Evolutionary conservation across 2,888 invertebrate species (phyloP), one percentile per base, ranked within the genome.

Genomic region (Stenichneumon culpator): DNA sequence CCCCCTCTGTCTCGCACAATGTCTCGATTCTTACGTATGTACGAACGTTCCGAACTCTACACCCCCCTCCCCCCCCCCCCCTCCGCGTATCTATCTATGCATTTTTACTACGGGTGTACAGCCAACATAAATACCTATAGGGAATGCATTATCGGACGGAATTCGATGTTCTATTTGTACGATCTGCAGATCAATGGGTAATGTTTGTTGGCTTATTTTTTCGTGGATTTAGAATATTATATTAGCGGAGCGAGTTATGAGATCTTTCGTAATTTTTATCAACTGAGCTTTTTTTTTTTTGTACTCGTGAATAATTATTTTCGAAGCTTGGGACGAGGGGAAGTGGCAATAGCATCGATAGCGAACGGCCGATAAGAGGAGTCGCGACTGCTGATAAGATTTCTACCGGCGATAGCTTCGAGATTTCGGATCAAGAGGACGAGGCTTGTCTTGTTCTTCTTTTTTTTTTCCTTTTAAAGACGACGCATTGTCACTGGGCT

Each of bases 351-450:
- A 74, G 63, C 28, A 19, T 68, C 39, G 73, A 83, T 83, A 68
- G 78, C 78, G 39, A 83, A 83, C 73, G 73, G 72, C 50, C 82
- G 82, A 79, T 83, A 83, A 79, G 67, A 63, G 68, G 69, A 52
- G 68, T 67, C 69, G 69, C 32, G 78, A 67, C 72, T 57, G 32
- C 68, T 68, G 82, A 83, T 83, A 83, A 83, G 67, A 36, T 67
- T 47, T 70, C 70, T 44, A 36, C 44, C 39, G n/a, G 7, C 72
- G 67, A 16, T 54, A 75, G 63, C 63, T 68, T 63, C n/a, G 60
- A 63, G 60, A 63, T 63, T 63, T 63, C 60, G 60, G 60, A 63
- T 28, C 16, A 32, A 28, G 32, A 28, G 60, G 32, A 63, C 60
- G 60, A 63, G 28, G 28, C 16, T 28, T 32, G 60, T 63, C 39